Evolutionary conservation across 2,888 invertebrate genomes (phyloP).

Genomic region (Ceramica pisi): DNA sequence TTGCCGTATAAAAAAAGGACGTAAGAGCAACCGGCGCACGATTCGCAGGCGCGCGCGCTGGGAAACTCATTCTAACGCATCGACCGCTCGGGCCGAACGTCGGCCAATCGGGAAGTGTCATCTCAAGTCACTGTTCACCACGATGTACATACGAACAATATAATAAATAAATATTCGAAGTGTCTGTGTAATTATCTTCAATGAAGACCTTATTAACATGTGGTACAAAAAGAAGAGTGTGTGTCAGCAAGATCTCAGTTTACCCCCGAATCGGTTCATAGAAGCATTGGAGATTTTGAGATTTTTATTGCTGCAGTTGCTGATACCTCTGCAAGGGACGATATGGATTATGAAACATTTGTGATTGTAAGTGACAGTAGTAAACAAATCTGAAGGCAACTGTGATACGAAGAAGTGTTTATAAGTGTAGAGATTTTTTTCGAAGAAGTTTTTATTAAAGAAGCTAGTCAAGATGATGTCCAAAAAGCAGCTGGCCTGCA

Average conservation of each 20-base stretch:
- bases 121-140: conserved; percentile 49
- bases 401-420: conserved; percentile 70
- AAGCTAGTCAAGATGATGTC: conserved; percentile 93
- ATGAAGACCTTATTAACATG: conserved; percentile 75
- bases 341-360: conserved; percentile 77
- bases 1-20: conserved; percentile 88
- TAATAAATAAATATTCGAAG: conserved; percentile 37
- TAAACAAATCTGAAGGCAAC: conserved; percentile 37
- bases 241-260: conserved; percentile 67
- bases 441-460: conserved; percentile 56
- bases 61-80: conserved; percentile 84
- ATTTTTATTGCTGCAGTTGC: conserved; percentile 70
- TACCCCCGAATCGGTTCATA: conserved; percentile 69
- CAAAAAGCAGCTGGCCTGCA: conserved; percentile 94
- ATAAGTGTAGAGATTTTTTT: conserved; percentile 62
- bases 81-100: conserved; percentile 84
- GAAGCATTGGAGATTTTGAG: conserved; percentile 72
- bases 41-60: conserved; percentile 83
- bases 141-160: conserved; percentile 51
- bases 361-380: conserved; percentile 71
- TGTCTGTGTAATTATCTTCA: conserved; percentile 62
- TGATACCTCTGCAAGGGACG: conserved; percentile 72
- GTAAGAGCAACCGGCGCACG: conserved; percentile 73
- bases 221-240: conserved; percentile 72
- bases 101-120: conserved; percentile 81